A percentile compares a stretch with the other conserved stretches of the same genome.
These are phyloP conservation scores for Himantopus leucocephalus DNA, from an alignment of 2,113 vertebrate genomes.

Conservation along the genomic window DNA sequence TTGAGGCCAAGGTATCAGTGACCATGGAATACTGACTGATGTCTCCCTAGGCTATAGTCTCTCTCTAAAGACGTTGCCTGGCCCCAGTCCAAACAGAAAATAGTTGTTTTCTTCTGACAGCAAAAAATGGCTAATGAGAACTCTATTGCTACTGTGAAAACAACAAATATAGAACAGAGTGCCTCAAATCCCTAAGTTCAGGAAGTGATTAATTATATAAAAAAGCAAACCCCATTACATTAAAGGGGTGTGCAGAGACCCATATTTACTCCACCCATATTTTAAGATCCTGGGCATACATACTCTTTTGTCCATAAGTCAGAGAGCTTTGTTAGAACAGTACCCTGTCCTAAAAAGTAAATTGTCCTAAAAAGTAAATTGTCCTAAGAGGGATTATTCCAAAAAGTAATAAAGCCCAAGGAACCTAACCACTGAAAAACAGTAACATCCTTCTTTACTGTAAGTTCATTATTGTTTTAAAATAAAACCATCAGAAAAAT, in stretches of 20 bases:
- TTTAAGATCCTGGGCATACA: neutral
- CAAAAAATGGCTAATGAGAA: neutral
- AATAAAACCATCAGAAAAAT: neutral
- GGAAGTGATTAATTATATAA: neutral
- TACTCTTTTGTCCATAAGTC: neutral
- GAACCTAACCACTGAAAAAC: neutral
- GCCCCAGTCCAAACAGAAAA: neutral
- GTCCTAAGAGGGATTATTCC: neutral
- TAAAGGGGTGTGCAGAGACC: neutral
- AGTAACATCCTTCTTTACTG: neutral
- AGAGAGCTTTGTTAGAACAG: neutral
- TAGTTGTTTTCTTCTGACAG: neutral
- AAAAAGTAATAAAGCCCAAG: neutral
- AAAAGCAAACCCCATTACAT: neutral
- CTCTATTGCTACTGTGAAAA: neutral
- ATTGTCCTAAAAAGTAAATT: neutral
- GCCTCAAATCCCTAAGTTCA: neutral
- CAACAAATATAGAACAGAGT: neutral
- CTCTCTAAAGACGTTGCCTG: neutral
- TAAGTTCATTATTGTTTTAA: neutral
- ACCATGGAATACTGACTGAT: neutral
- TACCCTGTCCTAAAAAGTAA: neutral
- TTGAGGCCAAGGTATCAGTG: neutral
- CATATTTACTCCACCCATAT: fast-evolving
- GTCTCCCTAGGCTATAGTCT: neutral